Conservation (phyloP, 2,113 vertebrate species). For the Platysteira castanea region DNA sequence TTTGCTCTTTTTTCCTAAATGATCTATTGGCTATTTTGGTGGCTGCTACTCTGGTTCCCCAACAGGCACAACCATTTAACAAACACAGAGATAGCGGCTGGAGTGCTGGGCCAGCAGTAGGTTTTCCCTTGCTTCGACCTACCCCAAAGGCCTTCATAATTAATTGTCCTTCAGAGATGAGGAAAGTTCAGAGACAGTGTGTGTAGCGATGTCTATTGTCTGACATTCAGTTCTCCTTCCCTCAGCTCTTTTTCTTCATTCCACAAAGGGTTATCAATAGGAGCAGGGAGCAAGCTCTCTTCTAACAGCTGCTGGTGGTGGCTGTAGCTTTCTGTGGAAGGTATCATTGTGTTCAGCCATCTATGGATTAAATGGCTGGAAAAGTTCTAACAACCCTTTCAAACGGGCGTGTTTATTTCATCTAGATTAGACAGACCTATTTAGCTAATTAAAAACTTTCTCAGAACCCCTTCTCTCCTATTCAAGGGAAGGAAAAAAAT, state of each 20-base stretch:
- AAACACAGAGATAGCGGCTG: conserved; percentile 66
- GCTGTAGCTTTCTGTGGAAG: conserved; percentile 57
- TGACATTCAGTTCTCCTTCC: conserved; percentile 80
- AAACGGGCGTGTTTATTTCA: conserved; percentile 66
- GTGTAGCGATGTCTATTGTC: conserved; percentile 80
- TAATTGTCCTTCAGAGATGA: conserved; percentile 85
- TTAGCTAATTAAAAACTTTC: conserved; percentile 59
- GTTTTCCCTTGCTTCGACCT: conserved; percentile 79
- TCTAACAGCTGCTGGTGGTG: conserved; percentile 74
- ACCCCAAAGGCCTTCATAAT: conserved; percentile 86
- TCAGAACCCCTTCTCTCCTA: conserved; percentile 43
- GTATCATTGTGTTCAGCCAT: conserved; percentile 65
- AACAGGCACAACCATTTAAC: conserved; percentile 73
- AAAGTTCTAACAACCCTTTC: conserved; percentile 73
- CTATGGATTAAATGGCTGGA: conserved; percentile 66
- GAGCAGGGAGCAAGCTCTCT: conserved; percentile 70
- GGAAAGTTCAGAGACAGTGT: conserved; percentile 82
- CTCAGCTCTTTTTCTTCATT: conserved; percentile 71
- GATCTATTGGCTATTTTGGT: conserved; percentile 74
- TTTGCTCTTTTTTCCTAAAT: conserved; percentile 68
- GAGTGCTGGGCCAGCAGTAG: conserved; percentile 66
- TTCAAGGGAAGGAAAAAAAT: conserved; percentile 17
- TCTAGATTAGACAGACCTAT: conserved; percentile 63
- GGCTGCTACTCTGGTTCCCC: conserved; percentile 70
- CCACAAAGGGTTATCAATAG: conserved; percentile 83